Conservation (phyloP, 2,797 vertebrate species). For the Tapera naevia region DNA sequence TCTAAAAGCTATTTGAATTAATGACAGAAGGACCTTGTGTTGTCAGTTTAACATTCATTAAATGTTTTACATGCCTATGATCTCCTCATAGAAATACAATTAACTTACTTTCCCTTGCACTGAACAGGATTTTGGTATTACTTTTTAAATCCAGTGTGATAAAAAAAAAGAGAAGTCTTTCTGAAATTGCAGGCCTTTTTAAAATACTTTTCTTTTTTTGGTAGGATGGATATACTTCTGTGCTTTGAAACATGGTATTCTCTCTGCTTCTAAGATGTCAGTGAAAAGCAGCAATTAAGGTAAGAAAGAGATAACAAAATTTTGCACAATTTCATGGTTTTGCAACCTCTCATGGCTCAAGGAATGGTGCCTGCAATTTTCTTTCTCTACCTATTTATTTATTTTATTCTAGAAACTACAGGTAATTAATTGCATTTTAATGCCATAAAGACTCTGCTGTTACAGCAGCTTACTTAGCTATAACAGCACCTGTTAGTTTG, state of each 20-base stretch:
- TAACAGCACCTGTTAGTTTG: not conserved
- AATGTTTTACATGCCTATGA: not conserved
- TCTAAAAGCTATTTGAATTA: not conserved
- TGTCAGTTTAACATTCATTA: not conserved
- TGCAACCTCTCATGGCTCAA: not conserved
- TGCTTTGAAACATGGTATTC: not conserved
- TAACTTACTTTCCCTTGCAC: not conserved
- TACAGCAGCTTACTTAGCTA: not conserved
- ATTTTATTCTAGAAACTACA: not conserved
- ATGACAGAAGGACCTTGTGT: fast-evolving
- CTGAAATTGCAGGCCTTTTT: not conserved
- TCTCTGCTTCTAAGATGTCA: not conserved
- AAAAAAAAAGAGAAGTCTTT: not conserved
- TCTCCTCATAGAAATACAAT: not conserved
- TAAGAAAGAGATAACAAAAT: conserved; percentile 41
- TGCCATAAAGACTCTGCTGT: not conserved
- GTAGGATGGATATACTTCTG: conserved; percentile 30
- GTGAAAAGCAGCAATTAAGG: conserved; percentile 61
- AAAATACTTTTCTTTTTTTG: not conserved
- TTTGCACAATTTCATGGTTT: not conserved
- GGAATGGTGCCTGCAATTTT: not conserved
- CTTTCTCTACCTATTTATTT: not conserved
- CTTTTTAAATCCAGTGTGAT: not conserved
- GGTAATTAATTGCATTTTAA: not conserved
- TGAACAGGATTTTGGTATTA: not conserved